Evolutionary conservation across 2,797 vertebrate genomes (phyloP).

Genomic region (Anguilla megastoma): DNA sequence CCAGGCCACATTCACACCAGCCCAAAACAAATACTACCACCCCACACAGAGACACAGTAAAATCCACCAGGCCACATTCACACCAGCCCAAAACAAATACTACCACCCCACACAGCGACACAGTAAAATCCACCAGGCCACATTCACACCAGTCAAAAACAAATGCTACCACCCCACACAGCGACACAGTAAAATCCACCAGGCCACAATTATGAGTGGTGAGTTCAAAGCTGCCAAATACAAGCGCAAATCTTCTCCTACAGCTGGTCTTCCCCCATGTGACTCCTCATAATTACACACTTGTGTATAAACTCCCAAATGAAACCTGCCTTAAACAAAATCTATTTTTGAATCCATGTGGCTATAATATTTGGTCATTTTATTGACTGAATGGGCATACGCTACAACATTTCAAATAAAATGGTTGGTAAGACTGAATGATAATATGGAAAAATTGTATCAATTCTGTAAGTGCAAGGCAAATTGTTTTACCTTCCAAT

Average conservation of each 20-base stretch:
- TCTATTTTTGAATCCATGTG: constrained; percentile 52
- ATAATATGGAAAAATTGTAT: background rate
- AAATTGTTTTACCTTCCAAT: background rate
- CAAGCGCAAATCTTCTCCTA: constrained; percentile 33
- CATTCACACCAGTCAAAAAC: constrained; percentile 55
- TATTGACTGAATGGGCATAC: constrained; percentile 8
- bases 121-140: constrained; percentile 41
- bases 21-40: too few relatives aligned
- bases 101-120: too few relatives aligned
- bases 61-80: constrained; percentile 32
- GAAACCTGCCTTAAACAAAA: constrained; percentile 41
- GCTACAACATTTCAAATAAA: constrained; percentile 12
- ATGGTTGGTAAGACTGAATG: background rate
- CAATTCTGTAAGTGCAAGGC: background rate
- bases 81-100: too few relatives aligned
- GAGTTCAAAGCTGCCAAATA: constrained; percentile 33
- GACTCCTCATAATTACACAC: constrained; percentile 56
- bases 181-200: constrained; percentile 45
- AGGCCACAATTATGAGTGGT: constrained; percentile 38
- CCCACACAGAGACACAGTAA: constrained; percentile 25
- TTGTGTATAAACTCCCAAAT: constrained; percentile 38
- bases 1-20: constrained; percentile 28
- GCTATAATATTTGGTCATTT: constrained; percentile 45
- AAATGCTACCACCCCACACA: constrained; percentile 45
- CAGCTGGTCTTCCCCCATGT: constrained; percentile 35